Conservation (phyloP, 1,140 invertebrate species). For the Daktulosphaira vitifoliae region DNA sequence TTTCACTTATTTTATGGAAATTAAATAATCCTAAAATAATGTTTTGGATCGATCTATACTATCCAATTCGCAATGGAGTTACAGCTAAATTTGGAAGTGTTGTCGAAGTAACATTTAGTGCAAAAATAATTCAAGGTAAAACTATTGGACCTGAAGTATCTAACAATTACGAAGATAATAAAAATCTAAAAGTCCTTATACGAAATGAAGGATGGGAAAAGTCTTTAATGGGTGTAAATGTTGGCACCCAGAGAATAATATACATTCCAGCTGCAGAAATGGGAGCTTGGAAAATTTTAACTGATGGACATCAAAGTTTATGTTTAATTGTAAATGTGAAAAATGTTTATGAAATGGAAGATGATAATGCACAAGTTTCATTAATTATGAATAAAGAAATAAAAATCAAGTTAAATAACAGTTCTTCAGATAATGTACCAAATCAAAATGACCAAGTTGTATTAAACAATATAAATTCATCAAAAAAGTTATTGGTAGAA, state of each 20-base stretch:
- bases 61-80: not conserved
- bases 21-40: not conserved
- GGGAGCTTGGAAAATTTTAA: conserved; percentile 27
- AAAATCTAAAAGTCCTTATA: conserved; percentile 2
- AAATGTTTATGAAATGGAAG: conserved; percentile 9
- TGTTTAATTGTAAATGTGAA: conserved; percentile 12
- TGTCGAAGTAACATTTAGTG: not conserved
- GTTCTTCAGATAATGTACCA: not conserved
- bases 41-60: conserved; percentile 17
- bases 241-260: not conserved
- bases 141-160: conserved; percentile 12
- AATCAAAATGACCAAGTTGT: not conserved
- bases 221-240: conserved; percentile 3
- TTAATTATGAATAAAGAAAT: too few relatives aligned
- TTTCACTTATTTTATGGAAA: conserved; percentile 11
- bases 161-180: conserved; percentile 5
- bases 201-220: conserved; percentile 8
- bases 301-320: conserved; percentile 14
- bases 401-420: not conserved
- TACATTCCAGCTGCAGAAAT: conserved; percentile 5
- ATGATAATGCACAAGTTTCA: not conserved
- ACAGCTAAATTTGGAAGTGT: not conserved
- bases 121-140: not conserved
- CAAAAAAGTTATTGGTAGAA: not conserved
- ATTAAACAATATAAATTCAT: not conserved